These are phyloP conservation scores for Hydrocynus forskahlii DNA, from an alignment of 2,797 vertebrate species.

Conservation along the genomic window DNA sequence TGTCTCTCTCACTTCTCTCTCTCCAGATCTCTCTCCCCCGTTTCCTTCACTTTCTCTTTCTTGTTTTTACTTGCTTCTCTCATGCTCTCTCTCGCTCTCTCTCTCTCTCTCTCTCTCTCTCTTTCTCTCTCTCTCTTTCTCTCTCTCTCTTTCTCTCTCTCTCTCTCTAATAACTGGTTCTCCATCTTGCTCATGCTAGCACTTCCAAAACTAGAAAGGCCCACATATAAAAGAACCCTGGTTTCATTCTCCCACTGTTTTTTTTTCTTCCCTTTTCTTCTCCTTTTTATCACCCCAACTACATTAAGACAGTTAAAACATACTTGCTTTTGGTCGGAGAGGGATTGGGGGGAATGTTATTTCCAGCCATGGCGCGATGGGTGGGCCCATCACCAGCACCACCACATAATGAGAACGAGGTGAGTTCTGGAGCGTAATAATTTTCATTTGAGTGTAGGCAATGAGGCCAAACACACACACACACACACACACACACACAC, in stretches of 20 bases:
- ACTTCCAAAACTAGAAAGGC: constrained; percentile 36
- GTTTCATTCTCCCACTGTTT: neutral
- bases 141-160: neutral
- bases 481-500: constrained; percentile 1
- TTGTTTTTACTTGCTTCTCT: neutral
- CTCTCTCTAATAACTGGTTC: neutral
- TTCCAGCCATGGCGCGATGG: constrained; percentile 49
- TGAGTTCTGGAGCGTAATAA: constrained; percentile 79
- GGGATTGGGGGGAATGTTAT: constrained; percentile 24
- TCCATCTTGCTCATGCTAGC: constrained; percentile 13
- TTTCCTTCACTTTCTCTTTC: neutral
- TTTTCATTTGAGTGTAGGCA: constrained; percentile 76
- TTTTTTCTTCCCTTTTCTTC: neutral
- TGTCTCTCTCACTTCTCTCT: too few species aligned
- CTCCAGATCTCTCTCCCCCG: neutral
- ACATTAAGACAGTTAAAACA: constrained; percentile 13
- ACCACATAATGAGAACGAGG: constrained; percentile 75
- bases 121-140: neutral
- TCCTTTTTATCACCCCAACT: constrained; percentile 16
- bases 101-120: neutral
- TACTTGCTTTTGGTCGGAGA: neutral
- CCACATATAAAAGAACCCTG: neutral
- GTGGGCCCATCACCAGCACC: constrained; percentile 56
- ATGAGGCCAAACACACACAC: constrained; percentile 50
- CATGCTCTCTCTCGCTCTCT: neutral